Conservation (phyloP, 2,888 invertebrate genomes). For the Orthosia gracilis region DNA sequence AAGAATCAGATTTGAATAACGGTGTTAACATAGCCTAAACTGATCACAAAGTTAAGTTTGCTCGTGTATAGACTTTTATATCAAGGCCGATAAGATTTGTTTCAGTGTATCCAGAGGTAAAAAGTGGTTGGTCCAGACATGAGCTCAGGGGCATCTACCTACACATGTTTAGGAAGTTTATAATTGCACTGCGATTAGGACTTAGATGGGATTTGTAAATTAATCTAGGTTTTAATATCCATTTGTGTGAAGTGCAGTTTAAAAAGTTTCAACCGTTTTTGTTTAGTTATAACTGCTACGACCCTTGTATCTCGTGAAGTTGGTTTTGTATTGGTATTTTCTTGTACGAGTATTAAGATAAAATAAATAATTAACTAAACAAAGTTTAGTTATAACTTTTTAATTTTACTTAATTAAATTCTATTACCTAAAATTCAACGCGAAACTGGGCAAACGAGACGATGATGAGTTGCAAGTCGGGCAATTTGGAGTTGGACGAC, state of each 20-base stretch:
- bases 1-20: constrained; percentile 1
- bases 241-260: constrained; percentile 37
- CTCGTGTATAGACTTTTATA: constrained; percentile 3
- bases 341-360: neutral
- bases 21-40: constrained; percentile 6
- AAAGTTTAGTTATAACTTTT: neutral
- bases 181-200: constrained; percentile 47
- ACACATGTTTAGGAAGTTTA: constrained; percentile 50
- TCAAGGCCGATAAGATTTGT: neutral
- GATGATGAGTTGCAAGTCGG: too few relatives aligned
- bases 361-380: neutral
- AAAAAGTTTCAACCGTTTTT: constrained; percentile 30
- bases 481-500: too few relatives aligned
- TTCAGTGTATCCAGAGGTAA: neutral
- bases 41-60: constrained; percentile 23
- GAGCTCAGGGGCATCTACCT: constrained; percentile 31
- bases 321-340: neutral
- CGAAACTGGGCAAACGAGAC: too few relatives aligned
- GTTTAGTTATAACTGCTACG: constrained; percentile 25
- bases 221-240: constrained; percentile 54
- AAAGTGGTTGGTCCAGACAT: constrained; percentile 1
- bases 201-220: constrained; percentile 44
- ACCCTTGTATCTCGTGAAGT: neutral
- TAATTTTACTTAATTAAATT: too few relatives aligned
- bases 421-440: too few relatives aligned